phyloP scores from a whole-genome alignment of 2,113 vertebrate species.

The Xenopus laevis region DNA sequence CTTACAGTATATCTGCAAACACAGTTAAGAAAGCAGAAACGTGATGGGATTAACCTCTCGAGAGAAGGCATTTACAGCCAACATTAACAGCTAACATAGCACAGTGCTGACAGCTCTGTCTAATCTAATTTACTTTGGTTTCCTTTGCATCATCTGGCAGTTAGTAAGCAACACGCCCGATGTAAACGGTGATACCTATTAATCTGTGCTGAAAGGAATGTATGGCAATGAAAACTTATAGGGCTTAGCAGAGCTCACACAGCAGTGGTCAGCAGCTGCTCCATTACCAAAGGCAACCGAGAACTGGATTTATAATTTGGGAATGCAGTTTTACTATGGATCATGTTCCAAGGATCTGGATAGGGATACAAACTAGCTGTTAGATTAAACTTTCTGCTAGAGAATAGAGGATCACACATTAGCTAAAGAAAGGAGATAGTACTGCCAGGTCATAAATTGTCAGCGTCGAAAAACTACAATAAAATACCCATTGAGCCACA shows the following conservation, averaged over 20 bases:
- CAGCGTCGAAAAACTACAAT: too few species aligned
- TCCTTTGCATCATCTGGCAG: neutral
- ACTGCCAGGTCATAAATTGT: too few species aligned
- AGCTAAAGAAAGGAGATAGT: too few species aligned
- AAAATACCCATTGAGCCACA: too few species aligned
- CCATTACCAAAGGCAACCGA: neutral
- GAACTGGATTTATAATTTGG: neutral
- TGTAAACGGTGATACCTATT: constrained; percentile 1
- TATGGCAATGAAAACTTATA: neutral
- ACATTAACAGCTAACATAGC: neutral
- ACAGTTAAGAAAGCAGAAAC: too few species aligned
- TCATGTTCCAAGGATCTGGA: neutral
- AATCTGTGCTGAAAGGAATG: constrained; percentile 2
- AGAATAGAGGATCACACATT: too few species aligned
- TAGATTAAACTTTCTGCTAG: too few species aligned
- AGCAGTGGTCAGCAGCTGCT: neutral
- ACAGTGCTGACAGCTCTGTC: neutral
- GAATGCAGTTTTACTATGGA: neutral
- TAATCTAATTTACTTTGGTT: constrained; percentile 2
- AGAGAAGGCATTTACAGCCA: neutral
- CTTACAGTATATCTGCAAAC: too few species aligned
- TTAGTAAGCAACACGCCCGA: neutral
- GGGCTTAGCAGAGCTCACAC: neutral
- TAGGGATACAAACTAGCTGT: too few species aligned
- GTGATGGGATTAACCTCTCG: too few species aligned